Conservation (phyloP, 2,797 vertebrate genomes). For the Halcyon smyrnensis region DNA sequence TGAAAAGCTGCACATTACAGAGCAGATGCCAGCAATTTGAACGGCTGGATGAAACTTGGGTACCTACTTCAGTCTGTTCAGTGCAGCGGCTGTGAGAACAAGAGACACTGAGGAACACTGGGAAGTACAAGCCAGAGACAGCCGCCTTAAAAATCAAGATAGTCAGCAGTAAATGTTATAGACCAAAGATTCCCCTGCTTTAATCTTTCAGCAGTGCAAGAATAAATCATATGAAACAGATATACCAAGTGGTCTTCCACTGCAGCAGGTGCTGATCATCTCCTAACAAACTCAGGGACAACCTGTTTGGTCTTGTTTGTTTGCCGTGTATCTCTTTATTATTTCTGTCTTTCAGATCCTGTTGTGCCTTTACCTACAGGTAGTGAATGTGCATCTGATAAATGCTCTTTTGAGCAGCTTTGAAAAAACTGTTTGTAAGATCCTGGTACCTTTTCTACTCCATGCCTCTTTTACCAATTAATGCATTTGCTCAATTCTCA, state of each 20-base stretch:
- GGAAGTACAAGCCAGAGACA: neutral
- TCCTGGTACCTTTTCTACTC: neutral
- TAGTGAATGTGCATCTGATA: neutral
- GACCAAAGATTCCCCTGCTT: neutral
- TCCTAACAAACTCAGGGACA: neutral
- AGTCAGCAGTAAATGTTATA: conserved; percentile 15
- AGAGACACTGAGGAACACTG: neutral
- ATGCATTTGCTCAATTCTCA: neutral
- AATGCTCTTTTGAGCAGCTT: neutral
- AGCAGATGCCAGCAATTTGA: conserved; percentile 3
- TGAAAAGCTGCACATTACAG: conserved; percentile 19
- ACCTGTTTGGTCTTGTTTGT: neutral
- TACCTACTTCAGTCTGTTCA: conserved; percentile 2
- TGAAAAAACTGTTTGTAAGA: neutral
- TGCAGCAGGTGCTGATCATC: neutral
- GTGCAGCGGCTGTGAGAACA: neutral
- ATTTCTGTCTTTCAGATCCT: neutral
- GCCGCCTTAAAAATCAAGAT: neutral
- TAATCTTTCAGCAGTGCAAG: neutral
- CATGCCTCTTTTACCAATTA: neutral
- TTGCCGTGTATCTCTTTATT: neutral
- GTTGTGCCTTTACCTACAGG: neutral
- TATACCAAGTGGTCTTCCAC: neutral
- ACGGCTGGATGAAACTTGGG: neutral
- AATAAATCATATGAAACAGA: neutral